Percentiles rank a stretch among this genome's conserved stretches.
Evolutionary conservation across 2,113 vertebrate species (phyloP).

Genomic region (Pseudonaja textilis): DNA sequence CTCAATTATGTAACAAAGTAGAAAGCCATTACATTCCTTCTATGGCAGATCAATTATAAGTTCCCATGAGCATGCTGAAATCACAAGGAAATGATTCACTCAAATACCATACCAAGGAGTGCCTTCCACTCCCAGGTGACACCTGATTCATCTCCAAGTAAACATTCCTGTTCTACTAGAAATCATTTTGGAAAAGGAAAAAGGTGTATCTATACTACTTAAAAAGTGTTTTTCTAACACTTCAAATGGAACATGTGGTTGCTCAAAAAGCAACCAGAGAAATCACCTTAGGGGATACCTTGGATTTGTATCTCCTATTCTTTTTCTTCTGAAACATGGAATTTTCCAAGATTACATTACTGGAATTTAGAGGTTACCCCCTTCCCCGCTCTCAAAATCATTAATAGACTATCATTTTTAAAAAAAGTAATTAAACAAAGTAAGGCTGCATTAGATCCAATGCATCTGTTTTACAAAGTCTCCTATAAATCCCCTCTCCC

Average conservation of each 20-base stretch:
- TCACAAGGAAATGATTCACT: conserved; percentile 51
- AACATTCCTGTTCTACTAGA: conserved; percentile 42
- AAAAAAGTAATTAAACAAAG: background rate
- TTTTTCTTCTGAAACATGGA: background rate
- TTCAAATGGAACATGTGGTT: background rate
- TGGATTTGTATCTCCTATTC: background rate
- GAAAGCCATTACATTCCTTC: background rate
- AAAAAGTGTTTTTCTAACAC: conserved; percentile 6
- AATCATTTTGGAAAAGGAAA: conserved; percentile 3
- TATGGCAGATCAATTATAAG: background rate
- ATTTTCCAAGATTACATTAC: background rate
- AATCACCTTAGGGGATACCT: background rate
- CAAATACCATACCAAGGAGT: conserved; percentile 14
- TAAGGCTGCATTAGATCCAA: background rate
- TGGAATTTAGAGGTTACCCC: background rate
- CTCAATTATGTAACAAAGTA: background rate
- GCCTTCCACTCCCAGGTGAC: conserved; percentile 41
- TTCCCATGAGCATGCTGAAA: background rate
- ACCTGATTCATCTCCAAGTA: conserved; percentile 46
- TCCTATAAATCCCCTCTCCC: background rate
- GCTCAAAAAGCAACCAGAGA: background rate
- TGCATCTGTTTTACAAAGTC: background rate
- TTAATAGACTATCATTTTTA: background rate
- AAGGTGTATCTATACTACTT: conserved; percentile 2
- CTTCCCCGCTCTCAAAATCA: background rate